Conservation (phyloP, 1,140 invertebrate genomes). For the Bombus picipes region DNA sequence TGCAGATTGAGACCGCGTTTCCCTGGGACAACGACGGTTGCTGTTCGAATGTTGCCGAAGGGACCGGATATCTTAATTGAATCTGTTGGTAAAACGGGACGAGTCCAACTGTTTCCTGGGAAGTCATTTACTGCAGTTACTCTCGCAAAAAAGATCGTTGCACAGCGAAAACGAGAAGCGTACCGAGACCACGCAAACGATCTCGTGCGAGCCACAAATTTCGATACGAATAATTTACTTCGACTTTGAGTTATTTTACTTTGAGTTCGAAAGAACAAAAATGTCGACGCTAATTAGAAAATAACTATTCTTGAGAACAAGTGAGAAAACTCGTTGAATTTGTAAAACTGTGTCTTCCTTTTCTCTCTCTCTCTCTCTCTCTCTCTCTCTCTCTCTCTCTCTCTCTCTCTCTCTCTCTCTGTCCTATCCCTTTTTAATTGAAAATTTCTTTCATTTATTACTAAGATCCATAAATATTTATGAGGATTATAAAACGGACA, state of each 20-base stretch:
- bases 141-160: neutral
- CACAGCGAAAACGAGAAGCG: neutral
- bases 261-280: neutral
- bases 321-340: neutral
- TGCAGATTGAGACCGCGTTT: conserved; percentile 16
- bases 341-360: neutral
- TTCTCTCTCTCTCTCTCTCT: no score
- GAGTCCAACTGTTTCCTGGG: conserved; percentile 24
- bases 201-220: neutral
- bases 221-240: conserved; percentile 7
- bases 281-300: neutral
- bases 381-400: no score
- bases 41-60: conserved; percentile 34
- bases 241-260: neutral
- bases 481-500: neutral
- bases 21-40: neutral
- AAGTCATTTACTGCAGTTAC: conserved; percentile 12
- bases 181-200: neutral
- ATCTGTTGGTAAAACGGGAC: conserved; percentile 38
- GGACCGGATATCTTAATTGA: conserved; percentile 52
- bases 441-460: neutral
- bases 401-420: no score
- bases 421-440: neutral
- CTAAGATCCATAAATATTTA: neutral
- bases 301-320: neutral